Conservation (phyloP, 2,113 vertebrate genomes). For the Tricholaema leucomelas region DNA sequence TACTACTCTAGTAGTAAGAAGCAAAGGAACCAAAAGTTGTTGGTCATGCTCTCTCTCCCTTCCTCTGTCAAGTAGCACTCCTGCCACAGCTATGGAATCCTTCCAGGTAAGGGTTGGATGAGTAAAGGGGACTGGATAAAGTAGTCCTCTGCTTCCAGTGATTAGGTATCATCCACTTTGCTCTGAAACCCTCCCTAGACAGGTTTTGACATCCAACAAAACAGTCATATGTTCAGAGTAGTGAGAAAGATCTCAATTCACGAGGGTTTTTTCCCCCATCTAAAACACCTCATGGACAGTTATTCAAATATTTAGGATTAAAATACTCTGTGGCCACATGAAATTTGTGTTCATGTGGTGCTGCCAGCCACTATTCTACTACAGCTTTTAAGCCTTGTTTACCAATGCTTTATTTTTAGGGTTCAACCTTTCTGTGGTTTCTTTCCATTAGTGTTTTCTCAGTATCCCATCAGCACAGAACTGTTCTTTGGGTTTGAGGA, state of each 20-base stretch:
- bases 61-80: not conserved
- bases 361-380: not conserved
- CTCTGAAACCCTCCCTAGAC: not conserved
- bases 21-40: not conserved
- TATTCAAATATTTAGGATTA: not conserved
- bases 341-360: not conserved
- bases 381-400: slow-evolving; percentile 10
- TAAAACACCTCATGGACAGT: not conserved
- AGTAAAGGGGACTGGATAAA: not conserved
- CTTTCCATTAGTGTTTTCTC: slow-evolving; percentile 11
- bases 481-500: not conserved
- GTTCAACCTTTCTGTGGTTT: not conserved
- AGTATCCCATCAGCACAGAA: not conserved
- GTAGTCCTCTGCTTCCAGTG: not conserved
- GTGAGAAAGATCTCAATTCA: not conserved
- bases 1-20: not conserved
- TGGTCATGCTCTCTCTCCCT: not conserved
- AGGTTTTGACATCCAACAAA: not conserved
- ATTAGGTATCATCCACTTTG: not conserved
- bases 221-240: not conserved
- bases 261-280: accelerated
- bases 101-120: not conserved
- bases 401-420: slow-evolving; percentile 32
- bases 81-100: not conserved
- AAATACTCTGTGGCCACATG: not conserved